A percentile compares a stretch with the other conserved stretches of the same genome.
phyloP scores from a whole-genome alignment of 2,797 vertebrate genomes.

The Lagodon rhomboides region DNA sequence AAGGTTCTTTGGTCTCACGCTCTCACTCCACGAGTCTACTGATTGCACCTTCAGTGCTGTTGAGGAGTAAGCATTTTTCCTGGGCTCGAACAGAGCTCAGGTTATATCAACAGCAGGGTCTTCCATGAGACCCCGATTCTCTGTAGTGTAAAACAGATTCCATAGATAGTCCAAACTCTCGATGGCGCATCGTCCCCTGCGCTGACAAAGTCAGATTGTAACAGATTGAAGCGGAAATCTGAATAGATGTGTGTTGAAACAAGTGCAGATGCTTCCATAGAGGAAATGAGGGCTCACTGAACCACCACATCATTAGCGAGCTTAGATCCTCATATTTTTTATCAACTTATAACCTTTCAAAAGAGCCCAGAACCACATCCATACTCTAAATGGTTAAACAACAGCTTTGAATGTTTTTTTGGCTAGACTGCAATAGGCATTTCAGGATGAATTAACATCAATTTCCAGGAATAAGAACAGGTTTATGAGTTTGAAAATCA shows the following conservation, averaged over 20 bases:
- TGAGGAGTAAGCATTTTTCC: conserved; percentile 59
- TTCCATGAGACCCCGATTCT: conserved; percentile 33
- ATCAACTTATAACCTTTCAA: too few relatives aligned
- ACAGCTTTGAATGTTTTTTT: too few relatives aligned
- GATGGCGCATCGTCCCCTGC: background rate
- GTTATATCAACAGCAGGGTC: conserved; percentile 45
- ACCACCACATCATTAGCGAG: too few relatives aligned
- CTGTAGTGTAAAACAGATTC: conserved; percentile 45
- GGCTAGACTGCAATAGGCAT: too few relatives aligned
- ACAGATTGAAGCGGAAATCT: background rate
- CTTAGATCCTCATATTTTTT: too few relatives aligned
- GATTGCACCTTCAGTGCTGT: conserved; percentile 50
- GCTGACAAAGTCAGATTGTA: background rate
- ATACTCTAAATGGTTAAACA: too few relatives aligned
- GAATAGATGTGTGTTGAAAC: background rate
- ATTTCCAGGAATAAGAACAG: too few relatives aligned
- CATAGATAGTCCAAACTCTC: conserved; percentile 2
- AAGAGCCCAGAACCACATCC: too few relatives aligned
- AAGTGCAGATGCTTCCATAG: background rate
- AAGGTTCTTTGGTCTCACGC: conserved; percentile 46
- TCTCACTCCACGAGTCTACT: conserved; percentile 18
- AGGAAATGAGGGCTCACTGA: background rate
- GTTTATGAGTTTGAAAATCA: background rate
- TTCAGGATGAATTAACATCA: too few relatives aligned
- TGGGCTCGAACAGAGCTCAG: conserved; percentile 2